Conservation (phyloP, 2,113 vertebrate genomes). For the Epinephelus moara region DNA sequence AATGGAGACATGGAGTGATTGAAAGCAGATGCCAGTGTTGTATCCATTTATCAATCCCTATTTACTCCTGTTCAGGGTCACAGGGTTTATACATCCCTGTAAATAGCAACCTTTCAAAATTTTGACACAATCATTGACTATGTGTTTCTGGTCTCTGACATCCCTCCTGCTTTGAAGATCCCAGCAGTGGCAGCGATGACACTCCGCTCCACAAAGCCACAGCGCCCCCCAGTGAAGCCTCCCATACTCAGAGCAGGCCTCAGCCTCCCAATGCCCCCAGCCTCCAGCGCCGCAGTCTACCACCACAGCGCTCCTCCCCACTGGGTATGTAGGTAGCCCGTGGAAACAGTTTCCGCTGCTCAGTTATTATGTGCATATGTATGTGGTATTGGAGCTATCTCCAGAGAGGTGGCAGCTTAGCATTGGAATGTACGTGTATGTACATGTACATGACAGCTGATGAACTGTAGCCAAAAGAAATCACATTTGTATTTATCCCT, state of each 20-base stretch:
- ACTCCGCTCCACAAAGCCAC: constrained; percentile 77
- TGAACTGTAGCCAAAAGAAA: not conserved
- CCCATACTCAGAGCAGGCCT: constrained; percentile 53
- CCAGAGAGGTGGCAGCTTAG: constrained; percentile 2
- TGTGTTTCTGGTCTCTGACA: not conserved
- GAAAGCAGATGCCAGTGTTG: not conserved
- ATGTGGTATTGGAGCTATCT: not conserved
- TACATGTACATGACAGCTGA: not conserved
- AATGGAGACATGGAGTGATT: not conserved
- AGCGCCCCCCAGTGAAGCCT: constrained; percentile 78
- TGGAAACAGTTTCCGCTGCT: not conserved
- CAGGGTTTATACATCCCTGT: not conserved
- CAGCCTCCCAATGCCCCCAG: constrained; percentile 78
- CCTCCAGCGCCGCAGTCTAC: constrained; percentile 87
- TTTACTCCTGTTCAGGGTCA: not conserved
- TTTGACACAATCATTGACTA: not conserved
- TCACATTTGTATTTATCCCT: not conserved
- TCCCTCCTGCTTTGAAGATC: constrained; percentile 78
- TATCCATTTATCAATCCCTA: not conserved
- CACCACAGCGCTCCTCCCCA: constrained; percentile 83
- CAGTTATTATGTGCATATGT: not conserved
- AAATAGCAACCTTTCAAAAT: not conserved
- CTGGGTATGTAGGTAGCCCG: constrained; percentile 55
- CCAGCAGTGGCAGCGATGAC: constrained; percentile 87
- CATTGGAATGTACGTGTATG: not conserved